Conservation (phyloP, 2,797 vertebrate genomes). For the Ptychadena robeensis region DNA sequence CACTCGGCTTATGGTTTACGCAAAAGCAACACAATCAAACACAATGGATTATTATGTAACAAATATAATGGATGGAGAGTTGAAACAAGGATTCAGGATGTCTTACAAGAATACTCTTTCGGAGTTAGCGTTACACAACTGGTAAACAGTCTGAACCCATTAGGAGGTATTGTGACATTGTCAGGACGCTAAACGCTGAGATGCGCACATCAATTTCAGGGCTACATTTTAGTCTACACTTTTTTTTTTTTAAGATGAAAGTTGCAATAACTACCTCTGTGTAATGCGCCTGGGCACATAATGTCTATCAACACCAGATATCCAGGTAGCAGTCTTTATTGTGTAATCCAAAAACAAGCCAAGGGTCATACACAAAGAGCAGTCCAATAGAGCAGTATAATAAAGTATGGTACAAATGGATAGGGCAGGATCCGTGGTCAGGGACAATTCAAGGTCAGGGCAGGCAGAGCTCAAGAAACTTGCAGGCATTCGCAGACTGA, state of each 20-base stretch:
- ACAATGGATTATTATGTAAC: conserved; percentile 20
- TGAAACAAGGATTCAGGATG: neutral
- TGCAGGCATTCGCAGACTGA: too few species aligned
- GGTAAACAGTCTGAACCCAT: neutral
- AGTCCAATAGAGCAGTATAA: too few species aligned
- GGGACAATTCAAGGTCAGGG: too few species aligned
- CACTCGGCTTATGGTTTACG: neutral
- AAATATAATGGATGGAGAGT: neutral
- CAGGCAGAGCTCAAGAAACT: too few species aligned
- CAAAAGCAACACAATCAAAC: neutral
- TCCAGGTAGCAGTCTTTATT: too few species aligned
- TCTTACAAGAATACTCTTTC: neutral
- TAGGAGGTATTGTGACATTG: neutral
- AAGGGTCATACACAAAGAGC: too few species aligned
- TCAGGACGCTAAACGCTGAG: neutral
- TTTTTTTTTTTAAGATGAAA: neutral
- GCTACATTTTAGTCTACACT: neutral
- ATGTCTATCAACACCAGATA: too few species aligned
- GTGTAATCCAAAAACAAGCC: too few species aligned
- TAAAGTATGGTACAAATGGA: too few species aligned
- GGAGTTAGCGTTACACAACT: neutral
- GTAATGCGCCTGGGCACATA: too few species aligned
- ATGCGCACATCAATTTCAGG: neutral
- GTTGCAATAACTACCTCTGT: neutral
- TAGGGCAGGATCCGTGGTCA: too few species aligned